Evolutionary conservation across 2,888 invertebrate species (phyloP), one percentile per base, ranked within the genome.

Genomic region (Chalcis sispes): DNA sequence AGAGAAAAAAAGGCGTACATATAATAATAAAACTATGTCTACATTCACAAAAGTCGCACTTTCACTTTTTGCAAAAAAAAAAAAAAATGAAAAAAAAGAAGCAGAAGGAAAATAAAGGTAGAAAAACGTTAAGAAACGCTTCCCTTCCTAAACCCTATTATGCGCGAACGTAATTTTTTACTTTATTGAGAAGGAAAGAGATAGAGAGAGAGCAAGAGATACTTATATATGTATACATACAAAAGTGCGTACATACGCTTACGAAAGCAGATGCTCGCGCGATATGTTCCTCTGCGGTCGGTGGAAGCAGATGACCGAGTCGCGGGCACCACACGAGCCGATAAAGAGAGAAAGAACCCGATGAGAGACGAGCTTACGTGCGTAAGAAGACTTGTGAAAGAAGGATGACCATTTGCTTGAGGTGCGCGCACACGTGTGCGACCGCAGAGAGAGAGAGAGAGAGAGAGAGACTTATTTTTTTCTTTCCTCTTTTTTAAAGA

Each of bases 211-310:
- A n/a, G n/a, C n/a, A n/a, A n/a, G n/a, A n/a, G n/a, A 10, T 36
- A 36, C 10, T 10, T 36, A 36, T 36, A 36, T 36, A 36, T 36
- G 10, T 10, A 36, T 36, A 36, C n/a, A n/a, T n/a, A 10, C 36
- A 36, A 46, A 46, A 46, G 46, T 18, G 48, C 48, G 48, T 3
- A 48, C 42, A 42, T 7, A 1, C 15, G 18, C 20, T 10, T 48
- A 48, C 69, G 59, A 50, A 71, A 48, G 42, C 75, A 75, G 64
- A 75, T 75, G 75, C 75, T 70, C 65, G 32, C n/a, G 32, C 75
- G 75, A 66, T 75, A 71, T 72, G 75, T 72, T 75, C 66, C 27
- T 64, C 59, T 75, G 75, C 66, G 75, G 75, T 75, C 61, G 59
- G n/a, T 7, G 74, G n/a, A n/a, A 52, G 71, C 75, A 75, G 70